Percentiles rank a stretch among this genome's conserved stretches.
phyloP scores from a whole-genome alignment of 2,888 invertebrate genomes.

The Argyra leucocephala region DNA sequence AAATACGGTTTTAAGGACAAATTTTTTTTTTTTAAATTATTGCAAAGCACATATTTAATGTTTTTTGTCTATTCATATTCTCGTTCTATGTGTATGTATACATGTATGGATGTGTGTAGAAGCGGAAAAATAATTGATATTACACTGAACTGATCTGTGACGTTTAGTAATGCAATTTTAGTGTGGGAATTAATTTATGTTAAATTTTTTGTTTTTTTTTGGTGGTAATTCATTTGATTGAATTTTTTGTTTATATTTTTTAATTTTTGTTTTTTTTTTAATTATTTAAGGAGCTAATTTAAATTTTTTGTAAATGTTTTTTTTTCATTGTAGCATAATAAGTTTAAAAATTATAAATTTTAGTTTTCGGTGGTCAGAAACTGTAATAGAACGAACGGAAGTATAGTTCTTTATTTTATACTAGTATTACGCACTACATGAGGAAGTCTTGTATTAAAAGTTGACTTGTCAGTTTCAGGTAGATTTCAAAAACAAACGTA shows the following conservation, averaged over 20 bases:
- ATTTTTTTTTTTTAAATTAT: neutral
- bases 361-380: too few relatives aligned
- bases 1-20: conserved; percentile 6
- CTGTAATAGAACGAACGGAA: too few relatives aligned
- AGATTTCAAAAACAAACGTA: too few relatives aligned
- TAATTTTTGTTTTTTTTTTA: neutral
- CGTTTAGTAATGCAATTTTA: neutral
- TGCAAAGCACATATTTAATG: neutral
- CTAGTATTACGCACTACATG: too few relatives aligned
- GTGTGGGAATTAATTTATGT: neutral
- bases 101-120: neutral
- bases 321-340: too few relatives aligned
- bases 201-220: neutral
- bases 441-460: too few relatives aligned
- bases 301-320: too few relatives aligned
- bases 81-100: neutral
- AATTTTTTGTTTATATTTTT: neutral
- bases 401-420: too few relatives aligned
- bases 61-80: neutral
- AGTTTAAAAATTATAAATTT: too few relatives aligned
- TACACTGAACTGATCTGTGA: neutral
- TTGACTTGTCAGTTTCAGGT: too few relatives aligned
- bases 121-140: conserved; percentile 4
- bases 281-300: too few relatives aligned
- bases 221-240: too few relatives aligned